phyloP scores from a whole-genome alignment of 1,140 invertebrate genomes.

The Portunus trituberculatus region DNA sequence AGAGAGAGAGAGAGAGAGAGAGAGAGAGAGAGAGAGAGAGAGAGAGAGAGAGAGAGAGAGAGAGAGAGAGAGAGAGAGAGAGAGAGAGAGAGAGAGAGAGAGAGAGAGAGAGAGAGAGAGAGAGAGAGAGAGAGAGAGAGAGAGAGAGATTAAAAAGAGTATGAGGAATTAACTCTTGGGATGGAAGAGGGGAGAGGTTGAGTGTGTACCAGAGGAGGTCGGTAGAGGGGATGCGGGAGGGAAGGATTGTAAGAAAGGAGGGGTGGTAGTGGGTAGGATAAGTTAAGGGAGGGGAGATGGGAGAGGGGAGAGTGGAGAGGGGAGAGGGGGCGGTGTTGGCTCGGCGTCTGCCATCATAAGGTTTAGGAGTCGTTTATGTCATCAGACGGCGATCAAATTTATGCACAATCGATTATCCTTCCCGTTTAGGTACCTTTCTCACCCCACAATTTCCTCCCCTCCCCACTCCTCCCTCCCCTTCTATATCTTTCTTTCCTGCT shows the following conservation, averaged over 20 bases:
- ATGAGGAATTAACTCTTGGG: not conserved
- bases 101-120: constrained; percentile 27
- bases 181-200: not conserved
- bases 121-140: constrained; percentile 32
- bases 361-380: constrained; percentile 44
- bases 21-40: constrained; percentile 24
- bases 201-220: not conserved
- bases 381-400: constrained; percentile 32
- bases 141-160: not conserved
- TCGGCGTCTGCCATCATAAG: not conserved
- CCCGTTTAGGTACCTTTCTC: not conserved
- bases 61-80: not conserved
- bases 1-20: constrained; percentile 30
- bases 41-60: no score
- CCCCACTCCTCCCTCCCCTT: not conserved
- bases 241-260: not conserved
- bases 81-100: constrained; percentile 42
- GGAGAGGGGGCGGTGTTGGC: not conserved
- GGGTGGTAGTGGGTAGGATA: not conserved
- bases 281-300: not conserved
- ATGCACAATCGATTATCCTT: constrained; percentile 27
- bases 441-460: not conserved
- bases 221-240: not conserved
- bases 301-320: not conserved
- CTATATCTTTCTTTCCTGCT: not conserved